Evolutionary conservation across 1,140 invertebrate species (phyloP), one percentile per base, ranked within the genome.

Genomic region (Eurosta solidaginis): DNA sequence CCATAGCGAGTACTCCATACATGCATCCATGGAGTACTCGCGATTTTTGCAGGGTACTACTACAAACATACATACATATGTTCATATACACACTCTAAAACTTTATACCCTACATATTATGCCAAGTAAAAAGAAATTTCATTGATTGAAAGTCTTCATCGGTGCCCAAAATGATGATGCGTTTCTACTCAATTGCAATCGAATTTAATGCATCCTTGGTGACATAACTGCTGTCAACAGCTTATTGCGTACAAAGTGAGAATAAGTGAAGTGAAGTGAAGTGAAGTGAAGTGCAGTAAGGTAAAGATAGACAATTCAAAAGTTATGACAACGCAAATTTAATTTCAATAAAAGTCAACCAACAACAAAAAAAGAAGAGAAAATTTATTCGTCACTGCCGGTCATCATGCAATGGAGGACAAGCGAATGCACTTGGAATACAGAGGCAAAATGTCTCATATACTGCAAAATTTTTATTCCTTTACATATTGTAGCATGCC

Each of bases 271-370:
- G 14, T 12, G 14, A 47, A 10, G n/a, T 36, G 14, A 33, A 6
- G 25, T 54, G 59, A 12, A 22, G 14, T 12, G 14, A 47, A 10
- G n/a, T 36, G 14, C n/a, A n/a, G n/a, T n/a, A n/a, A n/a, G n/a
- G n/a, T n/a, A n/a, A n/a, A 36, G 59, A 22, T 42, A 17, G 33
- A 33, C 6, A 52, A 52, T 52, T n/a, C 1, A 52, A 52, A 52
- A 52, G 49, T n/a, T 52, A 52, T 10, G 49, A 4, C 49, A 36
- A 68, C 59, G 59, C 36, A 68, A 68, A 68, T 68, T 68, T 68
- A 68, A 68, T 68, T 68, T 68, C 59, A 36, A 68, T 68, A 68
- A 68, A 68, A 68, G 29, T 68, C 59, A 68, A 20, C 36, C 2
- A 36, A 20, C 33, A 40, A 42, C 17, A 36, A 10, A 40, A 20